These are phyloP conservation scores for Julus scandinavius DNA, from an alignment of 2,888 invertebrate genomes.

Conservation along the genomic window DNA sequence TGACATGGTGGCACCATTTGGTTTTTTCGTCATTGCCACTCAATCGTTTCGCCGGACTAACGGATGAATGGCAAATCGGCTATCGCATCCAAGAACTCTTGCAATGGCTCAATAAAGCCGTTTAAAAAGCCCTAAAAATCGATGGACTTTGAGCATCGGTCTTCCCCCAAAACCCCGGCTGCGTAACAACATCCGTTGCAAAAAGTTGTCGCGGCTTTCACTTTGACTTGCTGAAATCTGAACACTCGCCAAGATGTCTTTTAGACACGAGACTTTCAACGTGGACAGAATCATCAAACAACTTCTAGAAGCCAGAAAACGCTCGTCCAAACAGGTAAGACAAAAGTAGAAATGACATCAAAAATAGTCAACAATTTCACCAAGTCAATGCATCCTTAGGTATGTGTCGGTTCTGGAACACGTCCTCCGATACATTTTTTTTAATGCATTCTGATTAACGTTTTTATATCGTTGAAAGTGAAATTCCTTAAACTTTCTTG, in stretches of 20 bases:
- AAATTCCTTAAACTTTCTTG: no score
- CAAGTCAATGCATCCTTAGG: no score
- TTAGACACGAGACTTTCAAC: conserved; percentile 54
- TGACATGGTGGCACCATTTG: not conserved
- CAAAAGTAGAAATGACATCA: no score
- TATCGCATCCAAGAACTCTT: not conserved
- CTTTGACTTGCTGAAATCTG: not conserved
- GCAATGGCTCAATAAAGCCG: not conserved
- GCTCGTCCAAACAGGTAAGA: conserved; percentile 53
- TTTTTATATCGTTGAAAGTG: no score
- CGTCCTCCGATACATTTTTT: no score
- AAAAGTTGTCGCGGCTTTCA: not conserved
- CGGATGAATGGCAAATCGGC: not conserved
- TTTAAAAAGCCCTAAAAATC: not conserved
- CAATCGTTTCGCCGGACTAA: not conserved
- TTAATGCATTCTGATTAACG: no score
- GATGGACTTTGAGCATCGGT: not conserved
- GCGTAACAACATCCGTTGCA: no score
- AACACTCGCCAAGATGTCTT: conserved; percentile 4
- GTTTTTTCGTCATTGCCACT: not conserved
- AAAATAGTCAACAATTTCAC: no score
- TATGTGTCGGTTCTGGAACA: no score
- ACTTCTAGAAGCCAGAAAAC: conserved; percentile 55
- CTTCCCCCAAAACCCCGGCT: not conserved
- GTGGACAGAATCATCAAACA: conserved; percentile 58